A percentile compares a stretch with the other conserved stretches of the same genome.
Conservation (phyloP, 2,797 vertebrate species). For the Gymnocypris eckloni region DNA sequence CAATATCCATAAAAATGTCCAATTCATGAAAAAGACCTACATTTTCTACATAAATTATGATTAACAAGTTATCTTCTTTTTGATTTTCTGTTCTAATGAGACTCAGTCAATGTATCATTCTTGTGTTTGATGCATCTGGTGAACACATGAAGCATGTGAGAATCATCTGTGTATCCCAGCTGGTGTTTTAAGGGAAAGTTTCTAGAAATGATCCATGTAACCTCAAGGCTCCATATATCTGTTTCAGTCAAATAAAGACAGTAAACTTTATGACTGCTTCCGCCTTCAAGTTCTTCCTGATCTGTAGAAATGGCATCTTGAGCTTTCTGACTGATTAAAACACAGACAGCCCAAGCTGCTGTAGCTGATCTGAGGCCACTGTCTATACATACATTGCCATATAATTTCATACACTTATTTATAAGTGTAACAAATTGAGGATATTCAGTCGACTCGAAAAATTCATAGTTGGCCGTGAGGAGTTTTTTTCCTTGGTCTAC, state of each 20-base stretch:
- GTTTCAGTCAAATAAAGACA: slow-evolving; percentile 52
- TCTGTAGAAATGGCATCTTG: slow-evolving; percentile 42
- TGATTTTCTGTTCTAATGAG: neutral
- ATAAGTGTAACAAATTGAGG: neutral
- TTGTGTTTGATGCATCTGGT: slow-evolving; percentile 24
- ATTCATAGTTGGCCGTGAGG: neutral
- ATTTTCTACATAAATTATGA: neutral
- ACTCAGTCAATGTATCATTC: neutral
- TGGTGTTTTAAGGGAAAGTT: slow-evolving; percentile 11
- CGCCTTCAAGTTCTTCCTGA: slow-evolving; percentile 51
- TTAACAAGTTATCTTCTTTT: neutral
- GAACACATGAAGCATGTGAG: neutral
- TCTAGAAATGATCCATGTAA: slow-evolving; percentile 37
- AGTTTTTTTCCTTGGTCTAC: neutral
- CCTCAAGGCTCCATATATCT: slow-evolving; percentile 55
- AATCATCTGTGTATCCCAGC: slow-evolving; percentile 30
- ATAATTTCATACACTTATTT: neutral
- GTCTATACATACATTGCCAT: neutral
- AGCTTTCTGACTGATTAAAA: slow-evolving; percentile 9
- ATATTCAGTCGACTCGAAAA: neutral
- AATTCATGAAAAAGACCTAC: neutral
- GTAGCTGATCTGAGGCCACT: neutral
- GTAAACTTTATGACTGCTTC: slow-evolving; percentile 63
- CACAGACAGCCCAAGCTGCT: neutral
- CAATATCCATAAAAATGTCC: neutral